Evolutionary conservation across 2,113 vertebrate species (phyloP).

Genomic region (Eurystomus gularis): DNA sequence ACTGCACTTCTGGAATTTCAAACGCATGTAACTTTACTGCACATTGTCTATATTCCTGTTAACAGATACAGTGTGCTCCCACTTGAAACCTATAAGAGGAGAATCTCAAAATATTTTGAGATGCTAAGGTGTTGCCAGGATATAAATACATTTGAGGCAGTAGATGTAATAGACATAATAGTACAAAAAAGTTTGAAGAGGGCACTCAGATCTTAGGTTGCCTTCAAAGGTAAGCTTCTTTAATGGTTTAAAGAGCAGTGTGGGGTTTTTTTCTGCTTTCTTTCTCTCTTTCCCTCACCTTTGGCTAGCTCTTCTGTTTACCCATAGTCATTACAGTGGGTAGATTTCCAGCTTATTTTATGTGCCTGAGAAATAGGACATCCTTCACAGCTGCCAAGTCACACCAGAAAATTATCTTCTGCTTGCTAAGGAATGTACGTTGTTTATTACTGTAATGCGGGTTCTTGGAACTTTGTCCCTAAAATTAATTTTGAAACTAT

Average conservation of each 20-base stretch:
- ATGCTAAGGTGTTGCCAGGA: background rate
- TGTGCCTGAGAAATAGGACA: background rate
- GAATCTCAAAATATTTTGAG: background rate
- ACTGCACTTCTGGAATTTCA: background rate
- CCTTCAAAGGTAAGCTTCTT: background rate
- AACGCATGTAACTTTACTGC: background rate
- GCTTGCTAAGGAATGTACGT: background rate
- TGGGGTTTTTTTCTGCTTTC: background rate
- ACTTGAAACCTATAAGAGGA: background rate
- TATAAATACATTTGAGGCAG: background rate
- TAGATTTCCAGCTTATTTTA: background rate
- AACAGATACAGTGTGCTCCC: background rate
- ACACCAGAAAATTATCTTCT: background rate
- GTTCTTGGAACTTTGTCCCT: background rate
- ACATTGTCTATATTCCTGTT: fast-evolving
- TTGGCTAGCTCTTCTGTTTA: background rate
- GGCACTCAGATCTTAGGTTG: background rate
- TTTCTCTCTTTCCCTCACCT: background rate
- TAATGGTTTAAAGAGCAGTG: background rate
- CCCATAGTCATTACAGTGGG: background rate
- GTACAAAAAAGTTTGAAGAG: background rate
- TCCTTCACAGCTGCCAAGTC: background rate
- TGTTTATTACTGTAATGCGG: background rate
- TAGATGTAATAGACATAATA: background rate
- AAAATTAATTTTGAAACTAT: background rate